Evolutionary conservation across 2,797 vertebrate species (phyloP).

Genomic region (Acipenser oxyrinchus): DNA sequence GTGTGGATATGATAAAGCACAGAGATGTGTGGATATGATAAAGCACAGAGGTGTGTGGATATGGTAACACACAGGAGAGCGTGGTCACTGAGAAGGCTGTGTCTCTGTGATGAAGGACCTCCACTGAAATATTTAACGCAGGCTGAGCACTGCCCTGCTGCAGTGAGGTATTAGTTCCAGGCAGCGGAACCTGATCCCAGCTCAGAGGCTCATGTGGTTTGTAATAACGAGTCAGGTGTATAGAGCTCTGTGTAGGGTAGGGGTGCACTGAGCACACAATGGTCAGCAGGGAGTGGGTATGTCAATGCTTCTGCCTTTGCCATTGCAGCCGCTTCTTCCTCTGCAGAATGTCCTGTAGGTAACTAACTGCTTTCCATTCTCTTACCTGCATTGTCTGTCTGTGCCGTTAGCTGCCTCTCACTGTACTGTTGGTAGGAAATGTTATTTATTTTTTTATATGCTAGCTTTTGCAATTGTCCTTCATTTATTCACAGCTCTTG

Average conservation of each 20-base stretch:
- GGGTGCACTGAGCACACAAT: constrained; percentile 54
- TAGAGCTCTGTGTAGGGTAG: constrained; percentile 28
- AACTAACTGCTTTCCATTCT: constrained; percentile 20
- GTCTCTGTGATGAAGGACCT: background rate
- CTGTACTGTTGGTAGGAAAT: too few species aligned
- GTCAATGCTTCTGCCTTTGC: constrained; percentile 91
- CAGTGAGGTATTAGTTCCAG: constrained; percentile 46
- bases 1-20: too few species aligned
- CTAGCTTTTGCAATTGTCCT: too few species aligned
- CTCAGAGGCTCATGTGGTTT: constrained; percentile 31
- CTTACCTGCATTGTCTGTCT: too few species aligned
- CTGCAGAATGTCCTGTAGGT: constrained; percentile 95
- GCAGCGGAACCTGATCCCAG: constrained; percentile 33
- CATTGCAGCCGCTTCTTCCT: constrained; percentile 77
- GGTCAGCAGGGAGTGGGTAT: constrained; percentile 87
- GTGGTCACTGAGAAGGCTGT: too few species aligned
- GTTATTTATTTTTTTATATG: too few species aligned
- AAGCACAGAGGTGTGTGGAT: too few species aligned
- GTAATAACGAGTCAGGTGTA: constrained; percentile 38
- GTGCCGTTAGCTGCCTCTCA: too few species aligned
- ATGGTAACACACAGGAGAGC: too few species aligned
- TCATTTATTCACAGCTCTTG: too few species aligned
- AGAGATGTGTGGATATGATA: too few species aligned
- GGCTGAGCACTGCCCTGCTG: constrained; percentile 33
- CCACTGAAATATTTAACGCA: constrained; percentile 59